These are phyloP conservation scores for Cecropterus lyciades DNA, from an alignment of 1,140 invertebrate species.

Conservation along the genomic window DNA sequence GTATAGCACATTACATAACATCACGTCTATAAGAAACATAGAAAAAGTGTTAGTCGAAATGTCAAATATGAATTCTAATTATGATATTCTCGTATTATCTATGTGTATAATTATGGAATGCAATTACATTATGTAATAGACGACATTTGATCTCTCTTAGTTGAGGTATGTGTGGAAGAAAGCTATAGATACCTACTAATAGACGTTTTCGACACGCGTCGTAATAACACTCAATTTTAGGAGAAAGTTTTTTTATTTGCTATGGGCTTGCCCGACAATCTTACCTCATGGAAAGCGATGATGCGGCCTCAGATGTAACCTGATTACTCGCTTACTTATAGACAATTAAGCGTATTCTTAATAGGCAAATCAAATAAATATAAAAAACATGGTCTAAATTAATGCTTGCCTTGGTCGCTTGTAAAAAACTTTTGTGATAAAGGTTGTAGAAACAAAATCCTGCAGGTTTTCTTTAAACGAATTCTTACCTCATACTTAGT, in stretches of 20 bases:
- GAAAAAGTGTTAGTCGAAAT: slow-evolving; percentile 10
- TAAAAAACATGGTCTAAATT: too few species aligned
- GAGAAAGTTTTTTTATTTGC: slow-evolving; percentile 12
- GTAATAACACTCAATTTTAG: slow-evolving; percentile 15
- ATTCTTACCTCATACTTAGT: too few species aligned
- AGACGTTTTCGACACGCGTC: slow-evolving; percentile 9
- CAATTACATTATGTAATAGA: slow-evolving; percentile 14
- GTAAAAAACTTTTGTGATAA: too few species aligned
- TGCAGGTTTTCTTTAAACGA: too few species aligned
- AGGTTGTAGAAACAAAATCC: too few species aligned
- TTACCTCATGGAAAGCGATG: not conserved
- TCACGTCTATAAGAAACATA: slow-evolving; percentile 4
- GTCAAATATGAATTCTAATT: slow-evolving; percentile 23
- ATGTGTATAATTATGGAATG: not conserved
- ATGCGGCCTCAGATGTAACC: not conserved
- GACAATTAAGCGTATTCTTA: too few species aligned
- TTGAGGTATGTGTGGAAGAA: not conserved
- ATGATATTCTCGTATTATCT: slow-evolving; percentile 1
- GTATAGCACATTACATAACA: slow-evolving; percentile 8
- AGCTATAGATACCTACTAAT: not conserved
- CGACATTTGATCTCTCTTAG: slow-evolving; percentile 1
- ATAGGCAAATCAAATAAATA: too few species aligned
- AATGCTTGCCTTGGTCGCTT: too few species aligned
- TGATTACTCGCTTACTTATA: too few species aligned
- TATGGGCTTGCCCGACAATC: not conserved